Conservation (phyloP, 2,888 invertebrate species). For the Sepiola atlantica region DNA sequence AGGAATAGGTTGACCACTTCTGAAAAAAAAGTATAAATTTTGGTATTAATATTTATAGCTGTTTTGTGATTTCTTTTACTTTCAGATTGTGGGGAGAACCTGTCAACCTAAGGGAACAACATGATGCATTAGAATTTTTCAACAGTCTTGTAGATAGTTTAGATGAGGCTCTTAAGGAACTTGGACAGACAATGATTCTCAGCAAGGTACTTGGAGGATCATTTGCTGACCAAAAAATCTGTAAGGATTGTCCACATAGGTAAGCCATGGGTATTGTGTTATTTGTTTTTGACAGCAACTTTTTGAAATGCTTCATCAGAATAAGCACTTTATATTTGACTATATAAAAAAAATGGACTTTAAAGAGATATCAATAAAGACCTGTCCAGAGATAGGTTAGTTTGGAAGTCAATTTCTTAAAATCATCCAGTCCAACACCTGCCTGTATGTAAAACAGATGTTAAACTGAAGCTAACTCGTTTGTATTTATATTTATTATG, state of each 20-base stretch:
- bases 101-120: constrained; percentile 96
- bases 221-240: constrained; percentile 98
- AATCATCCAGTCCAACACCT: no score
- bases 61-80: constrained; percentile 43
- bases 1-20: no score
- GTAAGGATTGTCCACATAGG: constrained; percentile 98
- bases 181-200: constrained; percentile 80
- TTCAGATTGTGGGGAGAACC: constrained; percentile 93
- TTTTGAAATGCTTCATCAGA: no score
- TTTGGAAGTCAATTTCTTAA: no score
- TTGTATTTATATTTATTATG: no score
- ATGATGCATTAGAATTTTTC: constrained; percentile 98
- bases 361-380: no score
- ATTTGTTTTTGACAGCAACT: background rate
- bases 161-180: constrained; percentile 94
- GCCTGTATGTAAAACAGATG: no score
- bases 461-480: no score
- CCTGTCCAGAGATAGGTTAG: no score
- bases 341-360: no score
- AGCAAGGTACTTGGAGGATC: constrained; percentile 92
- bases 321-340: no score
- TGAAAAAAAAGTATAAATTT: background rate
- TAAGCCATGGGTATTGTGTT: constrained; percentile 50
- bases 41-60: background rate
- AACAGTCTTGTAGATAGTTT: constrained; percentile 96